phyloP scores from a whole-genome alignment of 2,888 invertebrate genomes.

The Zelleria hepariella region DNA sequence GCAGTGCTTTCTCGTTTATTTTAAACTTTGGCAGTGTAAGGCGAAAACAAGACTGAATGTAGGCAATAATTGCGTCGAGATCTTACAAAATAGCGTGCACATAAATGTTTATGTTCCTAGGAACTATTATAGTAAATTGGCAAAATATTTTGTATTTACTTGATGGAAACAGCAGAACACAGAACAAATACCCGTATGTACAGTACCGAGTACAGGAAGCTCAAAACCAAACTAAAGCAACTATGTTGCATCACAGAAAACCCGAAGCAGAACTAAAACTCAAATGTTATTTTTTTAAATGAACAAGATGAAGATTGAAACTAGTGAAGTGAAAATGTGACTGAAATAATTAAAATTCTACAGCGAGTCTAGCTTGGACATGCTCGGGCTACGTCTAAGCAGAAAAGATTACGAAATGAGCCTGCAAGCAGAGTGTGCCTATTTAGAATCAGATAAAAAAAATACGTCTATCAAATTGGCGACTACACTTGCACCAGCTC shows the following conservation, averaged over 20 bases:
- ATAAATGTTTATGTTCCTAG: not conserved
- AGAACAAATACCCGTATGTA: too few relatives aligned
- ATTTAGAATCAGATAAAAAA: not conserved
- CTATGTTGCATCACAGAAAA: not conserved
- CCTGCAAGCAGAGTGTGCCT: too few relatives aligned
- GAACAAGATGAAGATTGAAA: too few relatives aligned
- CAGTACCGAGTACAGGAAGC: too few relatives aligned
- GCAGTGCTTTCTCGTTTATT: constrained; percentile 30
- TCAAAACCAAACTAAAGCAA: not conserved
- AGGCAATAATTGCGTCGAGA: constrained; percentile 10
- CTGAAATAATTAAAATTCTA: too few relatives aligned
- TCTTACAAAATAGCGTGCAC: not conserved
- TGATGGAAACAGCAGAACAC: not conserved
- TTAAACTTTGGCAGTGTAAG: constrained; percentile 30
- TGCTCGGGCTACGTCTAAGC: too few relatives aligned
- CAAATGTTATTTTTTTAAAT: too few relatives aligned
- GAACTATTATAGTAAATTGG: not conserved
- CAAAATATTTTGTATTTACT: not conserved
- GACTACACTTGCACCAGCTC: too few relatives aligned
- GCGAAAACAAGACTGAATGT: constrained; percentile 28
- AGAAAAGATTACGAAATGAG: too few relatives aligned
- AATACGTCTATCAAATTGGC: not conserved
- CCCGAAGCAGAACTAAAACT: not conserved
- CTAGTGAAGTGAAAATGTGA: too few relatives aligned
- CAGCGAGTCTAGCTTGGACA: too few relatives aligned